These are phyloP conservation scores for Electrophaes corylata DNA, from an alignment of 2,888 invertebrate species.

Conservation along the genomic window DNA sequence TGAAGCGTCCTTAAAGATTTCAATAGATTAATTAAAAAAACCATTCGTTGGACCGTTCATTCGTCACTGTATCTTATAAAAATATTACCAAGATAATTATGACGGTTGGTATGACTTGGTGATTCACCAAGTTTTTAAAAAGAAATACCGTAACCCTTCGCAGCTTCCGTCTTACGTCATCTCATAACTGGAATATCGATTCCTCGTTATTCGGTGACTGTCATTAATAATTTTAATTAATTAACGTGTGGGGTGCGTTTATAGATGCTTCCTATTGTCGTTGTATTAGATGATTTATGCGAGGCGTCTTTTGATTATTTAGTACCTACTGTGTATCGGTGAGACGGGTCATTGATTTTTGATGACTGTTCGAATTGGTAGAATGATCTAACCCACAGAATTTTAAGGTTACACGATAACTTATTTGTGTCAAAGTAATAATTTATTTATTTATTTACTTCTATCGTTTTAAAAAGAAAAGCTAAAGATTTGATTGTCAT, in stretches of 20 bases:
- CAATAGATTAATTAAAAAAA: too few relatives aligned
- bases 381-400: background rate
- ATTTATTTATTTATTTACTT: too few relatives aligned
- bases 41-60: too few relatives aligned
- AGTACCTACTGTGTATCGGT: slow-evolving; percentile 36
- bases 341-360: slow-evolving; percentile 75
- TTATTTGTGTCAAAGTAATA: too few relatives aligned
- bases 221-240: slow-evolving; percentile 83
- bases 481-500: too few relatives aligned
- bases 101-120: too few relatives aligned
- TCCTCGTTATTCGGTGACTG: slow-evolving; percentile 73
- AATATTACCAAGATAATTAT: too few relatives aligned
- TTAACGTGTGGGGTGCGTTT: slow-evolving; percentile 52
- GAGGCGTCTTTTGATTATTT: slow-evolving; percentile 38
- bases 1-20: too few relatives aligned
- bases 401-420: too few relatives aligned
- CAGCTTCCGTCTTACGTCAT: slow-evolving; percentile 29
- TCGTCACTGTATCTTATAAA: too few relatives aligned
- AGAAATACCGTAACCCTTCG: slow-evolving; percentile 26
- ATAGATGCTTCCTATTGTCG: slow-evolving; percentile 42
- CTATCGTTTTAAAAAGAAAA: too few relatives aligned
- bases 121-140: too few relatives aligned
- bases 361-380: slow-evolving; percentile 54
- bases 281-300: slow-evolving; percentile 73
- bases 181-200: slow-evolving; percentile 60